phyloP scores from a whole-genome alignment of 2,888 invertebrate genomes.

The Drosophila tanythrix region DNA sequence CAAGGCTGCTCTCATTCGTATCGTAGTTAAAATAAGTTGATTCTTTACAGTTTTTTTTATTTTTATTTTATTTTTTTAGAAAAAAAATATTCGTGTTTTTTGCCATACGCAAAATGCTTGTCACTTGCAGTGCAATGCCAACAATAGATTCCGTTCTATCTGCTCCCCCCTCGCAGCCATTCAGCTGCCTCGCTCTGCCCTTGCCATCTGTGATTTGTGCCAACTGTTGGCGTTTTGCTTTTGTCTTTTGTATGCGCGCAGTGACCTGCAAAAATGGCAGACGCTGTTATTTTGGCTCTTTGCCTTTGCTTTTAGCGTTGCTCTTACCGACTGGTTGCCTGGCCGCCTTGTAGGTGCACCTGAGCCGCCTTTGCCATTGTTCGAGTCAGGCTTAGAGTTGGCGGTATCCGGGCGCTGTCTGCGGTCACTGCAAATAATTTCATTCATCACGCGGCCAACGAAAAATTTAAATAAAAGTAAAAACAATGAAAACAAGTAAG shows the following conservation, averaged over 20 bases:
- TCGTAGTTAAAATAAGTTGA: conserved; percentile 28
- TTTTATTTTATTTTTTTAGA: conserved; percentile 1
- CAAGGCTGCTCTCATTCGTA: neutral
- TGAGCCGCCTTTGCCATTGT: conserved; percentile 36
- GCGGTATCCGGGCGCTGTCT: conserved; percentile 4
- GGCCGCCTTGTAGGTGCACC: conserved; percentile 20
- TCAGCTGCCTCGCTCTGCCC: neutral
- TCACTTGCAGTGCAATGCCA: conserved; percentile 71
- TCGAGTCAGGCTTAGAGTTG: conserved; percentile 1
- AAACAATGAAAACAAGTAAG: neutral
- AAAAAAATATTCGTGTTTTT: conserved; percentile 70
- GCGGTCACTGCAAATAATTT: conserved; percentile 68
- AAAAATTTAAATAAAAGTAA: neutral
- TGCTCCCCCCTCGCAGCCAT: neutral
- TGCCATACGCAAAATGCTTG: conserved; percentile 78
- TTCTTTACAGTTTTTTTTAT: conserved; percentile 22
- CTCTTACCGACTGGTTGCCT: neutral
- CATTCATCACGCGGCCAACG: conserved; percentile 53
- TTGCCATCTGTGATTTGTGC: conserved; percentile 68
- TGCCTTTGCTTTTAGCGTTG: conserved; percentile 4
- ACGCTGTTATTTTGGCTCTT: conserved; percentile 72
- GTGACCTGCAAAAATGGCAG: conserved; percentile 84
- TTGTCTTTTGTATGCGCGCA: conserved; percentile 82
- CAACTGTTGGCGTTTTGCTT: conserved; percentile 68
- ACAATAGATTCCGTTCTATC: conserved; percentile 50